Conservation (phyloP, 2,113 vertebrate genomes). For the Blennius ocellaris region DNA sequence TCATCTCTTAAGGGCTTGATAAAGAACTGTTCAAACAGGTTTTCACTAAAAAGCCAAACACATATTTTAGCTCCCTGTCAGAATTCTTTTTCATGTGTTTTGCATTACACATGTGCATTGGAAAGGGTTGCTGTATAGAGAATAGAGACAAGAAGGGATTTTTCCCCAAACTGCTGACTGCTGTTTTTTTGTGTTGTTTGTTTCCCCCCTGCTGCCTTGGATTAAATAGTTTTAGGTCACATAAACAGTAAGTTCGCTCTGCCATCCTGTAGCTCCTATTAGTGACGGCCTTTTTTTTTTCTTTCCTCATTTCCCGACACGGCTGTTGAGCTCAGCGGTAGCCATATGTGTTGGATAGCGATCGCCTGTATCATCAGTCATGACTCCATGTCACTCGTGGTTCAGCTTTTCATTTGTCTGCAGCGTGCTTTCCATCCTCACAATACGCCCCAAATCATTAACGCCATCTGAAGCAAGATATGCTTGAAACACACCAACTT, state of each 20-base stretch:
- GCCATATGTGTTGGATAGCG: conserved; percentile 38
- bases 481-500: conserved; percentile 20
- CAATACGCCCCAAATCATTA: not conserved
- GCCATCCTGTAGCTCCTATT: conserved; percentile 39
- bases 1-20: conserved; percentile 60
- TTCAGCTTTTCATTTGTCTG: conserved; percentile 4
- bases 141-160: conserved; percentile 34
- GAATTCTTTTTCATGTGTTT: conserved; percentile 22
- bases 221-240: conserved; percentile 80
- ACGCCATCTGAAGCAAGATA: not conserved
- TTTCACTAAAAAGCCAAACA: conserved; percentile 22
- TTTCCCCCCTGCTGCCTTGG: conserved; percentile 67
- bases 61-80: conserved; percentile 27
- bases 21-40: conserved; percentile 48
- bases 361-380: conserved; percentile 57
- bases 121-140: conserved; percentile 19
- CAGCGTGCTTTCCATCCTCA: conserved; percentile 8
- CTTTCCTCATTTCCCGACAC: conserved; percentile 27
- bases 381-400: conserved; percentile 12
- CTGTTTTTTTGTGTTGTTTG: conserved; percentile 69
- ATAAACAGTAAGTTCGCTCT: conserved; percentile 83
- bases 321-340: conserved; percentile 16
- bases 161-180: conserved; percentile 60
- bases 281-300: conserved; percentile 18
- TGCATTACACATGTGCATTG: conserved; percentile 28